Percentiles rank a stretch among this genome's conserved stretches.
Conservation (phyloP, 1,140 invertebrate species). For the Cotesia glomerata region DNA sequence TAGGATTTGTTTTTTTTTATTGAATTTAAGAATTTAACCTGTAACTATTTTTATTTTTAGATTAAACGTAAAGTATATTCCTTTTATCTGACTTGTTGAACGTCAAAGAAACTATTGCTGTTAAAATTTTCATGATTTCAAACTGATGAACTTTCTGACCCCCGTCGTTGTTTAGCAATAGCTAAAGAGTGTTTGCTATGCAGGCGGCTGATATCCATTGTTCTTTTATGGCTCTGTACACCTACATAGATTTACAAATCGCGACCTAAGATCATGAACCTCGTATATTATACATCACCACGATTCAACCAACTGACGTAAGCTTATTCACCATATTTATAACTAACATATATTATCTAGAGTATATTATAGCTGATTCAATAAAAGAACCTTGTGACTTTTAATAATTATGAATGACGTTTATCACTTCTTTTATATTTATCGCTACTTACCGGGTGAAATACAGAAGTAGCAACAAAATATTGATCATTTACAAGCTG, state of each 20-base stretch:
- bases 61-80: background rate
- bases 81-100: background rate
- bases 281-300: background rate
- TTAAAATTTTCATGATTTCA: constrained; percentile 1
- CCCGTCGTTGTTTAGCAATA: background rate
- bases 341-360: background rate
- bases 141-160: background rate
- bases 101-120: background rate
- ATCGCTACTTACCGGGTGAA: no score
- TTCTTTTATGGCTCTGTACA: background rate
- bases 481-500: no score
- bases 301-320: constrained; percentile 6
- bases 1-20: background rate
- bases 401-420: no score
- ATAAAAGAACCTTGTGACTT: background rate
- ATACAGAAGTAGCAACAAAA: no score
- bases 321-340: background rate
- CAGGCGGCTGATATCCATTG: background rate
- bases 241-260: background rate
- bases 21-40: no score
- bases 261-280: constrained; percentile 7
- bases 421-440: no score
- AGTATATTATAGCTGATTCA: background rate
- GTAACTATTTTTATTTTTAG: background rate
- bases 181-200: background rate